Percentiles rank a stretch among this genome's conserved stretches.
Evolutionary conservation across 2,113 vertebrate species (phyloP).

Genomic region (Osmerus eperlanus): DNA sequence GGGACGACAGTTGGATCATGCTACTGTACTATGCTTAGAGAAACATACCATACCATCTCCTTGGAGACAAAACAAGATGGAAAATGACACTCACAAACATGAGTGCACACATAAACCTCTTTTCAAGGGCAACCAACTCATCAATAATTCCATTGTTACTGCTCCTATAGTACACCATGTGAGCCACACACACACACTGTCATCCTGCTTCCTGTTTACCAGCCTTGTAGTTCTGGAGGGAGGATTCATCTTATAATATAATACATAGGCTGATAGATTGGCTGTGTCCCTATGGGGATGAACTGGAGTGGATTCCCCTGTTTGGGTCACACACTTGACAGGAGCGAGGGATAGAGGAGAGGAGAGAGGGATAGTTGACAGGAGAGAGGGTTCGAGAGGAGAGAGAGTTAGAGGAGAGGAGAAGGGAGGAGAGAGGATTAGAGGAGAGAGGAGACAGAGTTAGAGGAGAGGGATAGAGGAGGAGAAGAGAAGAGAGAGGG

Average conservation of each 20-base stretch:
- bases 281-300: too few species aligned
- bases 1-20: too few species aligned
- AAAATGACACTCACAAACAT: conserved; percentile 8
- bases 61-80: background rate
- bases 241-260: background rate
- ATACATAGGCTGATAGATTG: too few species aligned
- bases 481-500: background rate
- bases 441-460: background rate
- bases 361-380: too few species aligned
- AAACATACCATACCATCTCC: too few species aligned
- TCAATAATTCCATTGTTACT: conserved; percentile 8
- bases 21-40: too few species aligned
- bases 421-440: background rate
- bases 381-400: background rate
- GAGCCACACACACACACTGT: background rate
- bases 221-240: background rate
- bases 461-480: background rate
- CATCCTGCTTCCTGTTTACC: background rate
- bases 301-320: conserved; percentile 1
- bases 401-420: too few species aligned
- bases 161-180: conserved; percentile 3
- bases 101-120: conserved; percentile 6
- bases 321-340: background rate
- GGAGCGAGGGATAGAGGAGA: background rate
- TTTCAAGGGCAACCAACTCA: conserved; percentile 26